These are phyloP conservation scores for Oligia latruncula DNA, from an alignment of 2,888 invertebrate species.

Conservation along the genomic window DNA sequence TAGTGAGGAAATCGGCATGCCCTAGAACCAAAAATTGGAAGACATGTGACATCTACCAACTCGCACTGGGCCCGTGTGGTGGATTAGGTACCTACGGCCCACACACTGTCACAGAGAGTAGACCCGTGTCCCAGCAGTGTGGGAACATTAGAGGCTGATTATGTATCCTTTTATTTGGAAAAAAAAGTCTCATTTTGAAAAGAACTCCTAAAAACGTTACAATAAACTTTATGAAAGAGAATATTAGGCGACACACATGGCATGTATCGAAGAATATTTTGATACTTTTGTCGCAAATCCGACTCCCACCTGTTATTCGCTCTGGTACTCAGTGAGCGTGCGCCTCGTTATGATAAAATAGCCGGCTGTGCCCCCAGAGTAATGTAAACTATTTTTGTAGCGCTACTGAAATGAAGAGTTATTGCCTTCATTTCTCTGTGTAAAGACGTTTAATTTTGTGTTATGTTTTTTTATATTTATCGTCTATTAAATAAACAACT, in stretches of 20 bases:
- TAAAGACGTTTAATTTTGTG: constrained; percentile 8
- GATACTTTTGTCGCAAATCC: constrained; percentile 24
- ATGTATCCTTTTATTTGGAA: background rate
- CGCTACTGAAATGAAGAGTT: constrained; percentile 30
- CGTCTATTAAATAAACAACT: too few relatives aligned
- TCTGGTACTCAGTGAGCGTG: constrained; percentile 44
- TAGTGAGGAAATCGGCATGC: too few relatives aligned
- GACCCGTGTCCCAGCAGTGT: too few relatives aligned
- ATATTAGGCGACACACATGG: constrained; percentile 13
- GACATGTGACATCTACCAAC: too few relatives aligned
- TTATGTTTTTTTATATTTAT: background rate
- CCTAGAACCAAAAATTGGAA: background rate
- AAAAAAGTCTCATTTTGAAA: background rate
- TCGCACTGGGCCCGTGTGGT: too few relatives aligned
- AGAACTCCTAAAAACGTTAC: background rate
- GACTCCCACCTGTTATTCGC: constrained; percentile 47
- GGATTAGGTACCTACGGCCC: too few relatives aligned
- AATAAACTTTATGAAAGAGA: constrained; percentile 1
- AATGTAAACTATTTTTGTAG: constrained; percentile 48
- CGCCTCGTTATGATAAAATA: constrained; percentile 44
- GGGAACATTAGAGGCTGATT: too few relatives aligned
- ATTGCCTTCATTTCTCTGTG: constrained; percentile 31
- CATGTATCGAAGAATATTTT: constrained; percentile 18
- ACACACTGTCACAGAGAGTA: too few relatives aligned
- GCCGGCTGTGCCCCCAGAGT: constrained; percentile 41